Base-by-base conservation (phyloP, 2,113 vertebrate genomes). In the Eonycteris spelaea region DNA sequence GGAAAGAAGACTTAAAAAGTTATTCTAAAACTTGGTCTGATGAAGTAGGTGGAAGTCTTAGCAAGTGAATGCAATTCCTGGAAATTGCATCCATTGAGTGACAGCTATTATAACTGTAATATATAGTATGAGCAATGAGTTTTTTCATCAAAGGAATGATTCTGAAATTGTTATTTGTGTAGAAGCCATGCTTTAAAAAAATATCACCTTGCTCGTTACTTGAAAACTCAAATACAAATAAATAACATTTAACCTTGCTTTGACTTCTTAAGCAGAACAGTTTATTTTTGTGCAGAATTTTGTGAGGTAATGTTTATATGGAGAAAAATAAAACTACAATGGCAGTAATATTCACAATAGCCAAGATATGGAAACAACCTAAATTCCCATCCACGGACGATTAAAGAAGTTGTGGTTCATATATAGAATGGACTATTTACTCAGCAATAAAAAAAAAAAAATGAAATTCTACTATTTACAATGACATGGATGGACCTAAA, bases 121-220 rank as follows among this genome's bases (percentile, higher is more conserved):
- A 94, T 91, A 61, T 53, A 0, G 7, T 40, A 22, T 95, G 33
- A 98, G 51, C 43, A 74, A 0, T 70, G 87, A 88, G 43, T 70
- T 97, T 95, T 95, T 71, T 38, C 86, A 57, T 19, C 48, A 40
- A 88, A 94, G 38, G 28, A 78, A 53, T 77, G 35, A 95, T 79
- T 95, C 5, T 94, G 65, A 63, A 95, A 88, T 94, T 79, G 78
- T 97, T 97, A 73, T 95, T 59, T 71, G 2, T 48, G 33, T 40
- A 70, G 53, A 94, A 89, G 38, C 19, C 43, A 14, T 84, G 40
- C 61, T 96, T 97, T 88, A 18, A 91, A 96, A 95, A 95, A 38
- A 63, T n/a, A 78, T 73, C 33, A 84, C 51, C 24, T 90, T 90
- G 30, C 2, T 2, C 19, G 0, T 67, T 87, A 61, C 24, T 91